Evolutionary conservation across 2,113 vertebrate species (phyloP).

Genomic region (Cathartes aura): DNA sequence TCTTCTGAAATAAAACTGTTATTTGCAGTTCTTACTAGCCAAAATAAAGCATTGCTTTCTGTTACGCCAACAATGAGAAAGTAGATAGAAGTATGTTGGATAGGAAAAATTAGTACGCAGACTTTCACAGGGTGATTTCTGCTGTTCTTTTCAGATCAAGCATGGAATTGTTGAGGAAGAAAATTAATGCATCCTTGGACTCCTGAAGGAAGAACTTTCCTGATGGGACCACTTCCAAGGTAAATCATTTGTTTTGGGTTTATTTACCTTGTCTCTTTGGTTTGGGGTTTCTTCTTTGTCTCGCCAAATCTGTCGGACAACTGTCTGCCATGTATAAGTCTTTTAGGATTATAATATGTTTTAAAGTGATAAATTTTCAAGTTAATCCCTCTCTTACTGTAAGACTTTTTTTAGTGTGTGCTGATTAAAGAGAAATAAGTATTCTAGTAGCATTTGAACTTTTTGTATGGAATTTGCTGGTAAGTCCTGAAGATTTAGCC

Average conservation of each 20-base stretch:
- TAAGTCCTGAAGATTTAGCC: not conserved
- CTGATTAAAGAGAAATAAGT: not conserved
- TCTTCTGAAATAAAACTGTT: not conserved
- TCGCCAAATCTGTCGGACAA: not conserved
- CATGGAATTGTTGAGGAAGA: slow-evolving; percentile 22
- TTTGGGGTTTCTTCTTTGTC: not conserved
- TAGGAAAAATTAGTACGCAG: not conserved
- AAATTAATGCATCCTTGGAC: not conserved
- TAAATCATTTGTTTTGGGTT: not conserved
- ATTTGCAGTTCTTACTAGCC: not conserved
- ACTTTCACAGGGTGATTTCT: not conserved
- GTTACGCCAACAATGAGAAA: not conserved
- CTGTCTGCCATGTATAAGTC: not conserved
- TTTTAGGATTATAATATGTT: not conserved
- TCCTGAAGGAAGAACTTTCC: slow-evolving; percentile 33
- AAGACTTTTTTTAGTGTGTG: not conserved
- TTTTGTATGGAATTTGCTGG: not conserved
- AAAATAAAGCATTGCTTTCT: not conserved
- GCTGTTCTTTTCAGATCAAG: slow-evolving; percentile 20
- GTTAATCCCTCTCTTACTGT: not conserved
- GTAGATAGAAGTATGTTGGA: not conserved
- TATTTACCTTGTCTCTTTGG: not conserved
- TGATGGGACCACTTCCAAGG: slow-evolving; percentile 40
- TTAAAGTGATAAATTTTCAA: not conserved
- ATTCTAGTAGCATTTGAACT: not conserved